phyloP scores from a whole-genome alignment of 2,888 invertebrate genomes.

The Drosophila mimica region DNA sequence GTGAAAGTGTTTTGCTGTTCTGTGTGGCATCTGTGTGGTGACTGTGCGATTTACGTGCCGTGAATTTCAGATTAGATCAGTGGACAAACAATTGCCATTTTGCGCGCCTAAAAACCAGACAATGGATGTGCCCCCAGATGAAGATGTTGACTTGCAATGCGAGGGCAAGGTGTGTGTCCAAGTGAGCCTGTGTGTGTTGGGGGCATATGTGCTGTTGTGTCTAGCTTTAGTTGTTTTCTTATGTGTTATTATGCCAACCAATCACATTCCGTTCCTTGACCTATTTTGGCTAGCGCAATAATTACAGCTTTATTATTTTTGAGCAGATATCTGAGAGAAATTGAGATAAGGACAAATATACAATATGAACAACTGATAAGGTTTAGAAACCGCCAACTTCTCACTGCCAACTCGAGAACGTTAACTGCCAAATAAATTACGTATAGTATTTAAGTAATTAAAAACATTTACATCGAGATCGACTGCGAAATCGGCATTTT shows the following conservation, averaged over 20 bases:
- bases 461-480: conserved; percentile 8
- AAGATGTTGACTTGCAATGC: conserved; percentile 1
- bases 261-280: background rate
- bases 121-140: conserved; percentile 13
- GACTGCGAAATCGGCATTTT: conserved; percentile 17
- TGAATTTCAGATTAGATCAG: conserved; percentile 22
- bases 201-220: background rate
- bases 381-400: conserved; percentile 11
- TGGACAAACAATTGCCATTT: conserved; percentile 14
- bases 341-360: background rate
- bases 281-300: background rate
- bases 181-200: background rate
- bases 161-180: conserved; percentile 1
- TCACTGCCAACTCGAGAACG: conserved; percentile 62
- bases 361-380: conserved; percentile 11
- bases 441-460: background rate
- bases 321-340: background rate
- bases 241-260: background rate
- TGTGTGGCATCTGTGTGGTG: too few species aligned
- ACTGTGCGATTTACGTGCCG: background rate
- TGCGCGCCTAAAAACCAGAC: conserved; percentile 41
- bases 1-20: background rate
- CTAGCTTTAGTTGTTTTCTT: background rate
- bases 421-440: conserved; percentile 42
- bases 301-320: background rate